phyloP scores from a whole-genome alignment of 2,888 invertebrate genomes.

The Crioceris asparagi region DNA sequence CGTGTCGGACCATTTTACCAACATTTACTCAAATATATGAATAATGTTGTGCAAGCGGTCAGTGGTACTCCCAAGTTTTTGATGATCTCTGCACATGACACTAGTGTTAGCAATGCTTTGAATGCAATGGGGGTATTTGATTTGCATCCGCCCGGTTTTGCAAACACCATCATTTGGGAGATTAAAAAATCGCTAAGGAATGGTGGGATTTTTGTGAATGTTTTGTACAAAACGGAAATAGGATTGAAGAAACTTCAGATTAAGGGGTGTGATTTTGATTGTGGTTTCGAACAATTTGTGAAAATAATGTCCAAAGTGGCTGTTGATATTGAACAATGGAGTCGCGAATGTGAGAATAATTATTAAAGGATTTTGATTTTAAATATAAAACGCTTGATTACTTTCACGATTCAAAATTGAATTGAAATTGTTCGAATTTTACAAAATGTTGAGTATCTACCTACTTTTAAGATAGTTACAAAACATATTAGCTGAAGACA shows the following conservation, averaged over 20 bases:
- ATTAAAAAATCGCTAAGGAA: slow-evolving; percentile 40
- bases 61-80: slow-evolving; percentile 44
- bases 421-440: no score
- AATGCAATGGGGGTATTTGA: slow-evolving; percentile 61
- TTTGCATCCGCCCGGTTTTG: slow-evolving; percentile 54
- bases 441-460: no score
- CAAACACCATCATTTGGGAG: slow-evolving; percentile 61
- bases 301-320: slow-evolving; percentile 47
- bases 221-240: slow-evolving; percentile 50
- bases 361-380: no score
- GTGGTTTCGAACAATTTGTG: slow-evolving; percentile 49
- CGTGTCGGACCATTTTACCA: slow-evolving; percentile 54
- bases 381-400: no score
- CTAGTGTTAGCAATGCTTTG: slow-evolving; percentile 62
- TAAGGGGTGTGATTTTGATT: slow-evolving; percentile 53
- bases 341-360: slow-evolving; percentile 54
- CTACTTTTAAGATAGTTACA: no score
- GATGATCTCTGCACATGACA: slow-evolving; percentile 73
- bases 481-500: no score
- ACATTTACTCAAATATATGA: slow-evolving; percentile 53
- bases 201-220: slow-evolving; percentile 23
- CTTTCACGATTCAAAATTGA: no score
- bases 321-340: slow-evolving; percentile 47
- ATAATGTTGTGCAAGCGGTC: slow-evolving; percentile 23
- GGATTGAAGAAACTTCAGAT: slow-evolving; percentile 49